Evolutionary conservation across 1,140 invertebrate species (phyloP), one percentile per base, ranked within the genome.

Genomic region (Brachionus asplanchnoidis): DNA sequence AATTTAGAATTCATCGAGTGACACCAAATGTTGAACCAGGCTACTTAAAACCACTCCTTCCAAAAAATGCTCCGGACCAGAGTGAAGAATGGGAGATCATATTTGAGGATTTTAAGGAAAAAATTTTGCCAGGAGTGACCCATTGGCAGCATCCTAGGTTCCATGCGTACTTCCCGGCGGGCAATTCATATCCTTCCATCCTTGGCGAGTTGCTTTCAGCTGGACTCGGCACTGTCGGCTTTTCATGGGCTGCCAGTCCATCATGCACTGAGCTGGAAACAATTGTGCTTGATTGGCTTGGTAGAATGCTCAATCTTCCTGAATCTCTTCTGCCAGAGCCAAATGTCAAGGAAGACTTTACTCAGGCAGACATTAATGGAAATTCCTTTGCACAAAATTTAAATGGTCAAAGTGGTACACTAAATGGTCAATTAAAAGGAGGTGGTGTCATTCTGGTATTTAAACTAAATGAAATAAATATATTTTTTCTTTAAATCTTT

Each of bases 131-230:
- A 0, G 97, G 97, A 50, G 95, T 97, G 20, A 84, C 84, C 14
- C 96, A 99, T 89, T 99, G 97, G 97, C 96, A 99, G 89, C 97
- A 99, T 92, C 97, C 97, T 0, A 91, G 95, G 70, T 99, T 99
- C 90, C 97, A 99, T 89, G 97, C 97, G 0, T 99, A 99, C 88
- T 99, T 99, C 88, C 97, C 97, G 2, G 93, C 97, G 0, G 97
- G 97, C 26, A 98, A 98, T 91, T 97, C 95, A 0, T 99, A 94
- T 89, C 97, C 97, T 2, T 98, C 97, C 0, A 97, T 99, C 84
- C 90, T 99, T n/a, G 97, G 95, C 17, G 97, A 99, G 86, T 97
- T 99, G 95, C 89, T 99, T 42, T 94, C 94, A 12, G 95, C 96
- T 88, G 95, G 95, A 12, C 95, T 99, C 85, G 97, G 96, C 1